phyloP scores from a whole-genome alignment of 2,113 vertebrate species.

The Crypturellus undulatus region DNA sequence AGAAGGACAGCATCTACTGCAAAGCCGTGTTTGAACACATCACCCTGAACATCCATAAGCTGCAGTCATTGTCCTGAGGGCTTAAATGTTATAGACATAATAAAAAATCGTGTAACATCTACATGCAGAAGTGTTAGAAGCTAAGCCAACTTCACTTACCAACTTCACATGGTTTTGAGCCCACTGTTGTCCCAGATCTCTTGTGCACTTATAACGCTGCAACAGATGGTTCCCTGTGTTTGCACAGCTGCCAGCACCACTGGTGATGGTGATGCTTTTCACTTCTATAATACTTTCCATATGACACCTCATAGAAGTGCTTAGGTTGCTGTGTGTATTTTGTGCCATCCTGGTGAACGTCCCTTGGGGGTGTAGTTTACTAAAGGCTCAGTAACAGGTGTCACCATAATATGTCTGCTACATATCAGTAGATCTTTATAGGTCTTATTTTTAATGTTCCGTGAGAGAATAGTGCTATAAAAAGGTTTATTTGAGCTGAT shows the following conservation, averaged over 20 bases:
- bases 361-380: not conserved
- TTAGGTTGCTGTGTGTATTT: not conserved
- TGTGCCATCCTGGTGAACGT: not conserved
- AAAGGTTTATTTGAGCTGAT: not conserved
- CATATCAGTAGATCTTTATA: not conserved
- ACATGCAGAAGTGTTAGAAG: slow-evolving; percentile 5
- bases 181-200: slow-evolving; percentile 38
- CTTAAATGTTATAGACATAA: not conserved
- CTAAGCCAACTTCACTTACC: not conserved
- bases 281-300: slow-evolving; percentile 16
- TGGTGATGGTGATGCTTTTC: slow-evolving; percentile 12
- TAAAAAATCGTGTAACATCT: not conserved
- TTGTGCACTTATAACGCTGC: slow-evolving; percentile 24
- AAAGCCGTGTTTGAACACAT: not conserved
- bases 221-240: slow-evolving; percentile 68
- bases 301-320: slow-evolving; percentile 4
- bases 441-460: not conserved
- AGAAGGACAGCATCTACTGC: not conserved
- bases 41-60: not conserved
- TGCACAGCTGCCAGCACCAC: slow-evolving; percentile 61
- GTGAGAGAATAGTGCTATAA: not conserved
- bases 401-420: not conserved
- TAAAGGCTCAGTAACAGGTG: not conserved
- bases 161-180: slow-evolving; percentile 27
- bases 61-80: not conserved